phyloP scores from a whole-genome alignment of 1,140 invertebrate genomes.

The Drosophila athabasca region DNA sequence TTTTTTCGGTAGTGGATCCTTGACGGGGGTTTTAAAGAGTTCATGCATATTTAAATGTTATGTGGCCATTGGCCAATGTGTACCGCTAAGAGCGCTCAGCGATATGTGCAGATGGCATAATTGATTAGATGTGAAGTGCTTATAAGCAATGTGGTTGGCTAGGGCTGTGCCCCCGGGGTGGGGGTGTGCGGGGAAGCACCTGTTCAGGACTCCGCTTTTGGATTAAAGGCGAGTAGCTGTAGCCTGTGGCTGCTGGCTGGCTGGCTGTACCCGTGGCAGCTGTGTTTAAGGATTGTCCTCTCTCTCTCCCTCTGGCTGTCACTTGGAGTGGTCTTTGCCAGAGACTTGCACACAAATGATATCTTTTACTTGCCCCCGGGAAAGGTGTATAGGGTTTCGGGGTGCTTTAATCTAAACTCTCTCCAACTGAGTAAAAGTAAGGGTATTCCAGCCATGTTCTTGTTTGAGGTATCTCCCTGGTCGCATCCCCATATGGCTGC shows the following conservation, averaged over 20 bases:
- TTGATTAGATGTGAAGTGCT: conserved; percentile 80
- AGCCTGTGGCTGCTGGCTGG: conserved; percentile 21
- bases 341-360: conserved; percentile 41
- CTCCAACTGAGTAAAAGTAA: background rate
- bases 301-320: conserved; percentile 18
- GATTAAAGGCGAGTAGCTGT: conserved; percentile 31
- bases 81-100: conserved; percentile 31
- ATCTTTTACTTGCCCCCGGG: conserved; percentile 18
- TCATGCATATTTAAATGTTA: conserved; percentile 80
- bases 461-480: conserved; percentile 9
- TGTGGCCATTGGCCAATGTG: conserved; percentile 69
- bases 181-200: conserved; percentile 3
- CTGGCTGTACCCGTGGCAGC: conserved; percentile 14
- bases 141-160: conserved; percentile 49
- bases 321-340: conserved; percentile 31
- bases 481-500: background rate
- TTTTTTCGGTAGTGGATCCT: conserved; percentile 4
- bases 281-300: conserved; percentile 32
- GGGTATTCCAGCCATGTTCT: background rate
- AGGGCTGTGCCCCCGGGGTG: background rate
- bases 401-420: no score
- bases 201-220: conserved; percentile 20
- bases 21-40: conserved; percentile 55
- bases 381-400: no score
- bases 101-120: conserved; percentile 76